These are phyloP conservation scores for Panzeria rudis DNA, from an alignment of 2,888 invertebrate species.

Conservation along the genomic window DNA sequence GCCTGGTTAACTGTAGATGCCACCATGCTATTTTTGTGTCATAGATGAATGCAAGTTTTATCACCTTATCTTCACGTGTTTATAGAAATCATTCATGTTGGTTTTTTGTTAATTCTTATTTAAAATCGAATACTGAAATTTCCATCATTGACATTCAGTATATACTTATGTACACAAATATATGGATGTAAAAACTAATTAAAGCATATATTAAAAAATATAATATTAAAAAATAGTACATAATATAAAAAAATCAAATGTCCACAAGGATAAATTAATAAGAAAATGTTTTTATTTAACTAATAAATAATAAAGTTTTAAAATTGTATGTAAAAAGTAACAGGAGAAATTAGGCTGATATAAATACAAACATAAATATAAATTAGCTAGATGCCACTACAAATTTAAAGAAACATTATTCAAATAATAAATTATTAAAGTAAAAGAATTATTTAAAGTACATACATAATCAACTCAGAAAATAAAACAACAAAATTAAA, in stretches of 20 bases:
- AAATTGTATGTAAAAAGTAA: slow-evolving; percentile 50
- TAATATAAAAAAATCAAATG: slow-evolving; percentile 6
- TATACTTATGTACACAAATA: too few species aligned
- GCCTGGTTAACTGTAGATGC: too few species aligned
- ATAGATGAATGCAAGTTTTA: too few species aligned
- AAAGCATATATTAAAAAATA: not conserved
- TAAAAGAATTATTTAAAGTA: too few species aligned
- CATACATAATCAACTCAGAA: too few species aligned
- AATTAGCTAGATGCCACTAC: slow-evolving; percentile 20
- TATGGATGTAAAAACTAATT: not conserved
- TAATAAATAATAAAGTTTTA: slow-evolving; percentile 36
- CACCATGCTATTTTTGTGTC: too few species aligned
- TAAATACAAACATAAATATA: not conserved
- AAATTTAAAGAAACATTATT: not conserved
- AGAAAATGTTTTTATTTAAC: slow-evolving; percentile 58
- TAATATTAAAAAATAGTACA: not conserved
- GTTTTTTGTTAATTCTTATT: too few species aligned
- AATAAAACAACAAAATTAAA: too few species aligned
- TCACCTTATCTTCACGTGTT: too few species aligned
- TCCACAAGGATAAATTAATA: slow-evolving; percentile 46
- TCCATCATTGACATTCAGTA: too few species aligned
- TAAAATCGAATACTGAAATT: too few species aligned
- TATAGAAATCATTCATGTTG: too few species aligned
- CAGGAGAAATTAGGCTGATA: slow-evolving; percentile 34
- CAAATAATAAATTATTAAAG: not conserved